Evolutionary conservation across 2,113 vertebrate species (phyloP).

Genomic region (Siniperca chuatsi): DNA sequence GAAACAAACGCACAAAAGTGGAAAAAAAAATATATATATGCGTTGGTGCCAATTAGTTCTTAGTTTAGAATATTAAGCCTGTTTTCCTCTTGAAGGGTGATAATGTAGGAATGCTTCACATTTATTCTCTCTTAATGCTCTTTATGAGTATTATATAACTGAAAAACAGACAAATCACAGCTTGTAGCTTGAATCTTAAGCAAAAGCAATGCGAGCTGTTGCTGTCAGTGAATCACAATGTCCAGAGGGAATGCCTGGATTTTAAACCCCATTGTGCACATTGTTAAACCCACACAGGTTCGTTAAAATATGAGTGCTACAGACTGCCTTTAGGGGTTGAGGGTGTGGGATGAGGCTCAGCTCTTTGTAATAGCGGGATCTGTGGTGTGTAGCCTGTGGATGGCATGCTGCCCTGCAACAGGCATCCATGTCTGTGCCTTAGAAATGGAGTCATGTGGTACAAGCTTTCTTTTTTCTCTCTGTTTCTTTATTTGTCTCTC

Average conservation of each 20-base stretch:
- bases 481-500: background rate
- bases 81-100: slow-evolving; percentile 45
- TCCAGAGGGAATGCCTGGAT: slow-evolving; percentile 69
- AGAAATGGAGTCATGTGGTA: slow-evolving; percentile 32
- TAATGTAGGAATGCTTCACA: slow-evolving; percentile 33
- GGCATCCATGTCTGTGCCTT: slow-evolving; percentile 50
- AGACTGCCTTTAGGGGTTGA: slow-evolving; percentile 65
- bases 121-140: slow-evolving; percentile 53
- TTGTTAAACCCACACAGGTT: slow-evolving; percentile 76
- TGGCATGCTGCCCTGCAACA: slow-evolving; percentile 63
- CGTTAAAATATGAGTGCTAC: slow-evolving; percentile 67
- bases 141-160: slow-evolving; percentile 63
- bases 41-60: slow-evolving; percentile 47
- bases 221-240: slow-evolving; percentile 65
- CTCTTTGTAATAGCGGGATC: slow-evolving; percentile 62
- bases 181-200: slow-evolving; percentile 57
- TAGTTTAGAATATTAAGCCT: slow-evolving; percentile 49
- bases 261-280: slow-evolving; percentile 74
- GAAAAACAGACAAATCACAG: slow-evolving; percentile 57
- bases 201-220: slow-evolving; percentile 42
- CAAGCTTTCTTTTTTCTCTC: slow-evolving; percentile 3
- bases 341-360: slow-evolving; percentile 60
- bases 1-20: slow-evolving; percentile 34
- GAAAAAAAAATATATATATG: slow-evolving; percentile 10
- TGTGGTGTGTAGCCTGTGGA: slow-evolving; percentile 46